Evolutionary conservation across 2,113 vertebrate genomes (phyloP), one percentile per base, ranked within the genome.

Genomic region (Nycticorax nycticorax): DNA sequence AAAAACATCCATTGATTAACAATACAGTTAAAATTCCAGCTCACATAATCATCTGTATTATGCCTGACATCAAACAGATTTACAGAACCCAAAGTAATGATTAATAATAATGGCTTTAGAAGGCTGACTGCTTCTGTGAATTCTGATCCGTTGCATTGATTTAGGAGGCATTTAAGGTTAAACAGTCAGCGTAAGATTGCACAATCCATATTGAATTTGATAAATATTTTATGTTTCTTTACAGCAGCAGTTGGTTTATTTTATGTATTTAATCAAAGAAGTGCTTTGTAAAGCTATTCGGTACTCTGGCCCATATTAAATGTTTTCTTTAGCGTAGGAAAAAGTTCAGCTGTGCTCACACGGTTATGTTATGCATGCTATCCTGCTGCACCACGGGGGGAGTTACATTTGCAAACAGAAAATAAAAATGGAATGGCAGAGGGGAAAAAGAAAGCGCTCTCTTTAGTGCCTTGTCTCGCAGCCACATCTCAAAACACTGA

Each of bases 391-490:
- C 69, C 37, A 17, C 0, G 3, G 66, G 32, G 23, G 66, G 63
- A 91, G 92, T 76, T 89, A 35, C 57, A 72, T 93, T 56, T 94
- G 69, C 80, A 95, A 97, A 94, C 26, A 91, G 91, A 91, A 97
- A 92, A 94, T 62, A 88, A 85, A 92, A 91, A 76, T 12, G 10
- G 67, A 89, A 85, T n/a, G 68, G 63, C 72, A 73, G 59, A 76
- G 41, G 19, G 33, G 48, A 8, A 50, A 86, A 88, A 66, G 56
- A 43, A 91, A 86, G 71, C 17, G 73, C 19, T 43, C 19, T 67
- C 88, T 91, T 43, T 82, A 89, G 66, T 37, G 62, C 66, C 30
- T 79, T 68, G 28, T 78, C 91, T 92, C 13, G 0, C 43, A 56
- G 66, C 62, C 50, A 26, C 39, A 37, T 68, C 78, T 89, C 74